Conservation (phyloP, 2,113 vertebrate species). For the Sylvilagus bachmani region DNA sequence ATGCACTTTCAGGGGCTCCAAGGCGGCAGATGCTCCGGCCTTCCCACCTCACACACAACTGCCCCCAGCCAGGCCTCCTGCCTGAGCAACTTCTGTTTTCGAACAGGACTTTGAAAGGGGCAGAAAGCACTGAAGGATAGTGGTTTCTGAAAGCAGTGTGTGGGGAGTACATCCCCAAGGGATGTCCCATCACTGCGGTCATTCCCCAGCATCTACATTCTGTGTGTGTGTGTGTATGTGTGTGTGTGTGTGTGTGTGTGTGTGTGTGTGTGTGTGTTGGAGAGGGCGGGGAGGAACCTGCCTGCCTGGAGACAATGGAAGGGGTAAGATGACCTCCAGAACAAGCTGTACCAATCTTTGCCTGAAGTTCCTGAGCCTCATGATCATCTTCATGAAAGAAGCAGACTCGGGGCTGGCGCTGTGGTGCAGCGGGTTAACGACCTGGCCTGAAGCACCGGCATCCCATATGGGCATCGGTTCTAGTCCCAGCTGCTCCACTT, state of each 20-base stretch:
- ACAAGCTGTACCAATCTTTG: conserved; percentile 9
- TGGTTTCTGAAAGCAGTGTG: background rate
- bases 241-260: background rate
- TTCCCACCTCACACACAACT: background rate
- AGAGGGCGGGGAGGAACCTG: background rate
- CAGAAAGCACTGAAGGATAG: background rate
- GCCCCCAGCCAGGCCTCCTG: background rate
- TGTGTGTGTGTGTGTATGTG: background rate
- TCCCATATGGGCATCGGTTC: too few species aligned
- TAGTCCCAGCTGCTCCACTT: too few species aligned
- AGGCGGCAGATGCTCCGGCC: conserved; percentile 31
- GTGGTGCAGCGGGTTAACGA: too few species aligned
- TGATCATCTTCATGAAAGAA: conserved; percentile 26
- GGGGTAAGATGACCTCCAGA: background rate
- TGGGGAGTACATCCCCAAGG: background rate
- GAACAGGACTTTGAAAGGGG: background rate
- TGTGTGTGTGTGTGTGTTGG: background rate
- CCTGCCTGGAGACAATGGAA: background rate
- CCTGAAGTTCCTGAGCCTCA: conserved; percentile 1
- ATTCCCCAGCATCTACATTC: background rate
- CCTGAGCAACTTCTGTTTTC: background rate
- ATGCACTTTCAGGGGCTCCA: conserved; percentile 60
- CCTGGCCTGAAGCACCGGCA: too few species aligned
- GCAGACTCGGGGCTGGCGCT: background rate
- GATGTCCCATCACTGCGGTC: background rate